Percentiles rank a stretch among this genome's conserved stretches.
Evolutionary conservation across 2,888 invertebrate species (phyloP).

Genomic region (Operophtera brumata): DNA sequence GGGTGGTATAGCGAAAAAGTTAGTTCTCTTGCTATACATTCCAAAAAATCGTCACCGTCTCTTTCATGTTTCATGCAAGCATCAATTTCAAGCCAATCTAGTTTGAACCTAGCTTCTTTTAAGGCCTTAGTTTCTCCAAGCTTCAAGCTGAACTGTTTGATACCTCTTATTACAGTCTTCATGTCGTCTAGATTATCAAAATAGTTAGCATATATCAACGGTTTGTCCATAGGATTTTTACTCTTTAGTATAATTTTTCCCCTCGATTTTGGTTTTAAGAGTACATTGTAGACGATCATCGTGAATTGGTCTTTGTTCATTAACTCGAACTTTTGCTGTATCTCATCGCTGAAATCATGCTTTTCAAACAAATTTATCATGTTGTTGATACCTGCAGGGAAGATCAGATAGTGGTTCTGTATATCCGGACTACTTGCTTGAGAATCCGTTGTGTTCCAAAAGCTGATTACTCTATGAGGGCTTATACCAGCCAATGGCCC

Average conservation of each 20-base stretch:
- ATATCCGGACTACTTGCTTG: slow-evolving; percentile 51
- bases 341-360: slow-evolving; percentile 49
- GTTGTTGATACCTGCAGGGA: slow-evolving; percentile 47
- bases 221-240: slow-evolving; percentile 83
- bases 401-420: slow-evolving; percentile 53
- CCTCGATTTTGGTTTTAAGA: slow-evolving; percentile 84
- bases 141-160: slow-evolving; percentile 45
- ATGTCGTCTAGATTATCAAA: slow-evolving; percentile 79
- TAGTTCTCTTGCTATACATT: slow-evolving; percentile 51
- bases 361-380: slow-evolving; percentile 46
- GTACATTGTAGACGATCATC: slow-evolving; percentile 75
- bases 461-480: slow-evolving; percentile 55
- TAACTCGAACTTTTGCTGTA: slow-evolving; percentile 41
- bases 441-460: slow-evolving; percentile 57
- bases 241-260: slow-evolving; percentile 85
- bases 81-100: slow-evolving; percentile 56
- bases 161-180: slow-evolving; percentile 45
- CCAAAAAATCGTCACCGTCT: slow-evolving; percentile 46
- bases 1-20: slow-evolving; percentile 85
- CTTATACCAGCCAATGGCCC: slow-evolving; percentile 72
- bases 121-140: slow-evolving; percentile 53
- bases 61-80: slow-evolving; percentile 48
- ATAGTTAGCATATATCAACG: slow-evolving; percentile 83
- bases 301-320: slow-evolving; percentile 49
- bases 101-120: slow-evolving; percentile 45